Evolutionary conservation across 53 echinoderm and acorn worm genomes (phyloP), one percentile per base, ranked within the genome.

Genomic region (Arbacia lixula): DNA sequence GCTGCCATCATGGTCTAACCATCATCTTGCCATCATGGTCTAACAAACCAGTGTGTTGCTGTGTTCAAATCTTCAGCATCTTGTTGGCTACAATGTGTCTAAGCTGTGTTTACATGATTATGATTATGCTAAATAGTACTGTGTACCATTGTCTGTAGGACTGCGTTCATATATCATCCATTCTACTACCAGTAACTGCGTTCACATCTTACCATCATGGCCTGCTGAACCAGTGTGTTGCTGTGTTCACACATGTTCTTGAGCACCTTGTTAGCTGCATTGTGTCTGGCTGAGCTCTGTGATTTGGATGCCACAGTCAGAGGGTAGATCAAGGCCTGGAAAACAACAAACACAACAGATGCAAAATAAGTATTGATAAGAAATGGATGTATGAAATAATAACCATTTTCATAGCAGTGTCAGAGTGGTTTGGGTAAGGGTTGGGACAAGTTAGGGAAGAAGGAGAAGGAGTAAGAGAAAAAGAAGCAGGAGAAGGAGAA

Each of bases 241-340:
- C 93, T 95, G 74, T 95, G 96, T 74, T 95, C 96, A 75, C 96
- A 93, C 93, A 95, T 95, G 81, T 95, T 95, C 82, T 93, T 93
- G 31, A 95, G 93, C 37, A 95, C 87, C 83, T 91, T 95, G 83
- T 95, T 93, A 22, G 96, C 96, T 2, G 96, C 94, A 89, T 89
- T 93, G 86, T 93, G 91, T 54, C 96, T 42, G 50, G 96, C 96
- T 26, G 93, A 84, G 68, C 96, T 95, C 72, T 93, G 91, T 4
- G 96, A 95, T 77, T 95, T 95, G 52, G 96, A 95, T 4, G 96
- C 93, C n/a, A 95, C 96, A 26, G 96, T 95, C 83, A 95, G 60
- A 32, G 96, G 96, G 53, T 95, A 95, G 53, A 95, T 95, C 93
- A 95, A 68, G 28, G 96, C 96, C 96, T 95, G 81, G 0, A 53